Base-by-base conservation (phyloP, 2,113 vertebrate genomes). In the Hippocampus abdominalis region DNA sequence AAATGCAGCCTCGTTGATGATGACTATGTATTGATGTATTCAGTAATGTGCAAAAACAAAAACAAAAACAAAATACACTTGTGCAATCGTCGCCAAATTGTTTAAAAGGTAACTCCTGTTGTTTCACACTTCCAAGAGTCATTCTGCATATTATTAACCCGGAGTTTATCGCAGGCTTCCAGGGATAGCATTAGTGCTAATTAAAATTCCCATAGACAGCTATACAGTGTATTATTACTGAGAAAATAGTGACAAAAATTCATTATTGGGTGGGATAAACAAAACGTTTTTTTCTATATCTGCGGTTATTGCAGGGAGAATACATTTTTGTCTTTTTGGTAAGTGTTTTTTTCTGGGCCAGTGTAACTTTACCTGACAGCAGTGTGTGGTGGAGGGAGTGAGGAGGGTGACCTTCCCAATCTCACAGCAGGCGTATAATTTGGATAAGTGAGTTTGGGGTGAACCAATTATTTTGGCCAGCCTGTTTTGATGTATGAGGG, bases 381-480 rank as follows among this genome's bases (percentile, higher is more conserved):
- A 64, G 62, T 44, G 23, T n/a, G 62, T 46, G 62, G 40, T 25
- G 36, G 29, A 9, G 25, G 29, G 3, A 12, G 36, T 46, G 62
- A 64, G 40, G 39, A 16, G 62, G n/a, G 62, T 64, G 62, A 64
- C 62, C 62, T 64, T 64, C n/a, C 62, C 40, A 64, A 64, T 46
- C 62, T 25, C 36, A 42, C 62, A 44, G 40, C n/a, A 64, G 62
- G 62, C n/a, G n/a, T 25, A 64, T 44, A 15, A 64, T 64, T 64
- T 44, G 62, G 62, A 64, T 64, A 44, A 44, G 40, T 64, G 40
- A 15, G 40, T 9, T 64, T 25, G 62, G 40, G 62, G 40, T 64
- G 39, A 46, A 46, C 21, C 62, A 64, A 44, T 64, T 25, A 44
- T 44, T 44, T 44, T 64, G 40, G 11, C n/a, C n/a, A 25, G 21